Evolutionary conservation across 2,797 vertebrate genomes (phyloP), one percentile per base, ranked within the genome.

Genomic region (Poeciliopsis infans): DNA sequence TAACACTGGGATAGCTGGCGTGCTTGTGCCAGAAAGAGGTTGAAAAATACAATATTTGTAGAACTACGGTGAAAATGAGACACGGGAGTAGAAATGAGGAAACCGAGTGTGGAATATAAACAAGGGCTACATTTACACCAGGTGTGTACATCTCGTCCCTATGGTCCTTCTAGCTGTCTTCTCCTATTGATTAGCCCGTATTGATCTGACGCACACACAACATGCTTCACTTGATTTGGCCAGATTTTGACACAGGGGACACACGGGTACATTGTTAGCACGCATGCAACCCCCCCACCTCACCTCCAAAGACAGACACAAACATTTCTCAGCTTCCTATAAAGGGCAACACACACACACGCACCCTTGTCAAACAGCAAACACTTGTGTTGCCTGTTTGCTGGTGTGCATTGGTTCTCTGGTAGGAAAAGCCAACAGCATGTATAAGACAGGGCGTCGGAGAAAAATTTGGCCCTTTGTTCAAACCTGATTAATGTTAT

Each of bases 121-220:
- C 86, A 88, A 73, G 81, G 83, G 69, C n/a, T 72, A 59, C 71
- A 85, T 61, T 72, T 72, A 25, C 80, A 82, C 79, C 85, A 90
- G 89, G 89, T 92, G 92, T 92, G 78, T 90, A 81, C 89, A 85
- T 88, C 82, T 66, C 45, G 51, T 93, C 93, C 93, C 94, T 88
- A 90, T 90, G 92, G 94, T 93, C 93, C 94, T 93, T 90, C 92
- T 89, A 90, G 89, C 92, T 93, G 92, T 95, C 93, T 93, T 92
- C 91, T 93, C 86, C 86, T 90, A 94, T 95, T 91, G 94, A 95
- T 95, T 93, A 93, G 86, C 89, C 89, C 85, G 86, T 93, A 94
- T 95, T 95, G 93, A 95, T 94, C 89, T 80, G 82, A 80, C 83
- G 78, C 77, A 81, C 66, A 79, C 79, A 43, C 57, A 83, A 79